Evolutionary conservation across 2,888 invertebrate genomes (phyloP).

Genomic region (Papilio demoleus): DNA sequence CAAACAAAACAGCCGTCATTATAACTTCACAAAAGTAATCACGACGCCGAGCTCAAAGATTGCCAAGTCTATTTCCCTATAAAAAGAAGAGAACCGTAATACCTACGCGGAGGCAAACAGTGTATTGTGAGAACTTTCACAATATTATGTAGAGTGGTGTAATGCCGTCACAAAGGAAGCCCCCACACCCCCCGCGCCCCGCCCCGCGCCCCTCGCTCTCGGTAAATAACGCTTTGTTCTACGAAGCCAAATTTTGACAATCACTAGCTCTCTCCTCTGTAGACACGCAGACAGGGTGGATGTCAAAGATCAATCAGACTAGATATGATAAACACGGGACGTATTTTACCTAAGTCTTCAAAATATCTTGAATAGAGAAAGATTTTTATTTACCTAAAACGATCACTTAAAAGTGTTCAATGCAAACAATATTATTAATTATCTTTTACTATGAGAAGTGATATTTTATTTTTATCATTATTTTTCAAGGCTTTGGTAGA

Average conservation of each 20-base stretch:
- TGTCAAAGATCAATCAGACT: slow-evolving; percentile 59
- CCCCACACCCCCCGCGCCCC: slow-evolving; percentile 5
- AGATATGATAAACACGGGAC: background rate
- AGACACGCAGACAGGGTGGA: slow-evolving; percentile 62
- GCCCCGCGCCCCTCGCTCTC: slow-evolving; percentile 62
- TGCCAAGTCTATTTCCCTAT: slow-evolving; percentile 50
- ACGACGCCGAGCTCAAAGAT: slow-evolving; percentile 51
- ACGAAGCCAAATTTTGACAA: slow-evolving; percentile 84
- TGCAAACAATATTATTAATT: too few relatives aligned
- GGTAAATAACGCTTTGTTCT: slow-evolving; percentile 84
- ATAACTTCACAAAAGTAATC: slow-evolving; percentile 58
- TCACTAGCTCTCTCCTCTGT: slow-evolving; percentile 79
- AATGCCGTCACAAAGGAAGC: slow-evolving; percentile 78
- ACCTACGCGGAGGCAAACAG: slow-evolving; percentile 67
- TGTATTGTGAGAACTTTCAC: slow-evolving; percentile 81
- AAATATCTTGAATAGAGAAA: too few relatives aligned
- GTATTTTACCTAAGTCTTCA: background rate
- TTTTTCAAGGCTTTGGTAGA: too few relatives aligned
- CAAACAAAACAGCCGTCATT: slow-evolving; percentile 45
- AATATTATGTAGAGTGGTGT: slow-evolving; percentile 83
- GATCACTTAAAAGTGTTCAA: background rate
- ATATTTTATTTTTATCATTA: too few relatives aligned
- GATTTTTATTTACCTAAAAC: background rate
- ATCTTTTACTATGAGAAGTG: too few relatives aligned
- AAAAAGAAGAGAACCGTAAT: slow-evolving; percentile 63